Evolutionary conservation across 2,888 invertebrate genomes (phyloP), one percentile per base, ranked within the genome.

Genomic region (Metellina segmentata): DNA sequence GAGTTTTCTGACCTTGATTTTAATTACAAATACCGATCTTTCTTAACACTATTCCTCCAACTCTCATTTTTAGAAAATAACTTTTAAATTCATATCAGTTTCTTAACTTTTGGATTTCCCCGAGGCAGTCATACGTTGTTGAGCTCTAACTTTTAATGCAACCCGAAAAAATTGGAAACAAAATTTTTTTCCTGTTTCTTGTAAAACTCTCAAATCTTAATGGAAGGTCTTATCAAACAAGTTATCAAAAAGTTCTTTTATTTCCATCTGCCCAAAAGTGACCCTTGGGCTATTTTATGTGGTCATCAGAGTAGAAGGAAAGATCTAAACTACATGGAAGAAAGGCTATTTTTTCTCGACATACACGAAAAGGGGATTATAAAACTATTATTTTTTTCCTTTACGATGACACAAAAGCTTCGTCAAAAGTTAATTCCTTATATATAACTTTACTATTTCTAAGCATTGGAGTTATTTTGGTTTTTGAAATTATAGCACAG

Each of bases 221-320:
- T 86, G 86, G 86, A 86, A 86, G 48, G 53, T 70, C 78, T 86
- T 78, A 78, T 70, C 86, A 86, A 86, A 86, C 77, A 86, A 78
- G 69, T 78, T 70, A 86, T 77, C 86, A 78, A 69, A 86, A 86
- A 86, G 49, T 49, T 52, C 78, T 51, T 86, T 86, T 78, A 72
- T 86, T 86, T 61, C 34, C 13, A 19, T 69, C 13, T 34, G 9
- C 19, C 51, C 19, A 61, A 52, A 77, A 86, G 77, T 49, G 48
- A 19, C 77, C 86, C 78, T 71, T 49, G 61, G 72, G 86, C 51
- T 78, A 78, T 77, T 86, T 85, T 77, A 82, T 70, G 69, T 82
- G 71, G 82, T 70, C 70, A 82, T 82, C 70, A 82, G 82, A 71
- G 16, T 82, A 6, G 8, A 13, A 69, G 53, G 61, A 79, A 79